A percentile compares a stretch with the other conserved stretches of the same genome.
These are phyloP conservation scores for Novumbra hubbsi DNA, from an alignment of 2,797 vertebrate genomes.

Conservation along the genomic window DNA sequence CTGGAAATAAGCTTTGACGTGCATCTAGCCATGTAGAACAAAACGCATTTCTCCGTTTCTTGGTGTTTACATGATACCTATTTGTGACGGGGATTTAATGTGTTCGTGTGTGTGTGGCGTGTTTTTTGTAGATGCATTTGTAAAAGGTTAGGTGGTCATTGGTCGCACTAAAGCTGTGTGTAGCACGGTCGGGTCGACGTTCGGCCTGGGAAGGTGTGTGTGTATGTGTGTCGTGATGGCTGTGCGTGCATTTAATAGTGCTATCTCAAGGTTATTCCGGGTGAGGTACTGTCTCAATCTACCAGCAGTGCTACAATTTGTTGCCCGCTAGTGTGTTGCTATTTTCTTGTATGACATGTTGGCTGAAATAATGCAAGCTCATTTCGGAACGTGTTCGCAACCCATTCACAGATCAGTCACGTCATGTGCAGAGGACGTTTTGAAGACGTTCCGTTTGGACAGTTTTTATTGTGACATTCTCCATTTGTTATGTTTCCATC, in stretches of 20 bases:
- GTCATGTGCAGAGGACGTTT: not conserved
- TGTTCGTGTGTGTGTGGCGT: slow-evolving; percentile 4
- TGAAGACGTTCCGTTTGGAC: not conserved
- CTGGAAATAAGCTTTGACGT: slow-evolving; percentile 11
- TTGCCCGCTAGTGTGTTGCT: not conserved
- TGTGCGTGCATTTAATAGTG: not conserved
- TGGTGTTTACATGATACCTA: no score
- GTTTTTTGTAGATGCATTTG: slow-evolving; percentile 22
- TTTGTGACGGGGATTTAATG: slow-evolving; percentile 4
- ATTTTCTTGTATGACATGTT: not conserved
- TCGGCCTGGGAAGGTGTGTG: not conserved
- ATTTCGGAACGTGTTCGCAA: not conserved
- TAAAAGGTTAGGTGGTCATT: slow-evolving; percentile 14
- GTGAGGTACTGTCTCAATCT: slow-evolving; percentile 4
- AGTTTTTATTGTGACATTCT: not conserved
- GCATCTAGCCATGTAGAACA: slow-evolving; percentile 16
- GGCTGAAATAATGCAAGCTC: not conserved
- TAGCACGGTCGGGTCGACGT: slow-evolving; percentile 9
- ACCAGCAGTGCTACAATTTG: not conserved
- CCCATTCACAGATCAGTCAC: not conserved
- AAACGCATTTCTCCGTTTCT: not conserved
- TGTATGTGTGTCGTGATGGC: slow-evolving; percentile 21
- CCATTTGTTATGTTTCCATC: not conserved
- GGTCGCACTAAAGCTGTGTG: slow-evolving; percentile 15
- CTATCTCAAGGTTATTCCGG: slow-evolving; percentile 14